Conservation (phyloP, 2,888 invertebrate species). For the Epistrophe eligans region DNA sequence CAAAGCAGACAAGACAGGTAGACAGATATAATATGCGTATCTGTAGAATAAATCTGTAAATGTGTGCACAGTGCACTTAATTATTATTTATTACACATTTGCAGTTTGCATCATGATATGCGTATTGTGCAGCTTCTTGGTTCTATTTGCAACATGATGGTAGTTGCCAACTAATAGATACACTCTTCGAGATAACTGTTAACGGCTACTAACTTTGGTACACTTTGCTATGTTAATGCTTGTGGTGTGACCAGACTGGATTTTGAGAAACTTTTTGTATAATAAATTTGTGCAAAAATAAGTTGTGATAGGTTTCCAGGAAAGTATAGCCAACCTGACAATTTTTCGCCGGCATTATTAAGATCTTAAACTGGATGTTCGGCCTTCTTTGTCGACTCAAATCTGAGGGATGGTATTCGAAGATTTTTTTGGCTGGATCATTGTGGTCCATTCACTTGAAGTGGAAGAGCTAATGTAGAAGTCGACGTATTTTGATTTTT, state of each 20-base stretch:
- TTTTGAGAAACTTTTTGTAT: too few species aligned
- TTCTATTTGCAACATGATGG: constrained; percentile 48
- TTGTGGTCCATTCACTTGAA: too few species aligned
- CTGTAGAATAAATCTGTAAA: constrained; percentile 32
- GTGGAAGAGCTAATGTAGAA: too few species aligned
- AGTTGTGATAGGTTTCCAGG: too few species aligned
- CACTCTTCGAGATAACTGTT: constrained; percentile 59
- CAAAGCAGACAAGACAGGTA: constrained; percentile 32
- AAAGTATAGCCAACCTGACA: too few species aligned
- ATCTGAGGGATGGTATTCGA: too few species aligned
- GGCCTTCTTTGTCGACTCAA: too few species aligned
- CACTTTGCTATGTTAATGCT: constrained; percentile 30
- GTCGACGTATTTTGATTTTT: too few species aligned
- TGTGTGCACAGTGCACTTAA: constrained; percentile 23
- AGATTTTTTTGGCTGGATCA: too few species aligned
- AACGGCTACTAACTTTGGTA: constrained; percentile 41
- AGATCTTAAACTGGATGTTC: too few species aligned
- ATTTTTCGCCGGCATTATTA: too few species aligned
- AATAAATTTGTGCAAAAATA: too few species aligned
- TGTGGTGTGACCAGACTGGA: neutral
- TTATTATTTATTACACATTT: constrained; percentile 59
- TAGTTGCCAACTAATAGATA: constrained; percentile 32
- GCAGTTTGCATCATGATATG: constrained; percentile 59
- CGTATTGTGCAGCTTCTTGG: constrained; percentile 41
- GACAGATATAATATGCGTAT: neutral